Percentiles rank a stretch among this genome's conserved stretches.
These are phyloP conservation scores for Anarrhichthys ocellatus DNA, from an alignment of 2,113 vertebrate species.

Conservation along the genomic window DNA sequence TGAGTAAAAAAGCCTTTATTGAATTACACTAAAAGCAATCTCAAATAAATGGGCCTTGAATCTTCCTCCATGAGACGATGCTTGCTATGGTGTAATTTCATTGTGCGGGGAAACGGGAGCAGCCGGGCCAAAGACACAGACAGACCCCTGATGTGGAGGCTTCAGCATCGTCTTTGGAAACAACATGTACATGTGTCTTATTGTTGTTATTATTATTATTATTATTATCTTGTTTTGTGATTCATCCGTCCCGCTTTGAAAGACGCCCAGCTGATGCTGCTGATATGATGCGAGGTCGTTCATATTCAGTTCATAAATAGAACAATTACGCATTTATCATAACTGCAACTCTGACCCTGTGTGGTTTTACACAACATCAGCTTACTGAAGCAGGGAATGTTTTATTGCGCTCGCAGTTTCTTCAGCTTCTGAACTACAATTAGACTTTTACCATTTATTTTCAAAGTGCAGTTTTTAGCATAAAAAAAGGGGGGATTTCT, in stretches of 20 bases:
- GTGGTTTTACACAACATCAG: constrained; percentile 6
- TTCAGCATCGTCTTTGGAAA: constrained; percentile 35
- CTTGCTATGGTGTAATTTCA: constrained; percentile 82
- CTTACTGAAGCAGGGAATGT: not conserved
- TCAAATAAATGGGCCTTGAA: constrained; percentile 86
- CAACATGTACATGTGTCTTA: not conserved
- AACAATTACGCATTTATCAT: constrained; percentile 49
- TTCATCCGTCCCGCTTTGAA: constrained; percentile 17
- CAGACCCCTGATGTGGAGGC: constrained; percentile 65
- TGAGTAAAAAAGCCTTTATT: constrained; percentile 86
- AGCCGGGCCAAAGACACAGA: constrained; percentile 68
- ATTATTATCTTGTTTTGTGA: not conserved
- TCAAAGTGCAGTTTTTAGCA: constrained; percentile 6
- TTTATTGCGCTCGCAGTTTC: not conserved
- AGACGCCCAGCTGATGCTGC: constrained; percentile 18
- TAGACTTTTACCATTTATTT: not conserved
- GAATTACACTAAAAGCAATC: constrained; percentile 88
- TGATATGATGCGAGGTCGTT: constrained; percentile 4
- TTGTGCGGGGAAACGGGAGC: constrained; percentile 74
- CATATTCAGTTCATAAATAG: constrained; percentile 39
- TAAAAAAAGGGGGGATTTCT: not conserved
- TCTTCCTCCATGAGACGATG: constrained; percentile 82
- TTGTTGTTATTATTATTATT: constrained; percentile 2
- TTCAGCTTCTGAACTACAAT: not conserved
- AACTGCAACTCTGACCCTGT: constrained; percentile 44